Conservation (phyloP, 2,113 vertebrate species). For the human region GRCh38 chr6:100560501-100561000, state of each 20-base stretch:
- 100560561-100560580: slow-evolving; percentile 91
- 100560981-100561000: neutral
- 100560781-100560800: neutral
- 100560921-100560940: slow-evolving; percentile 35
- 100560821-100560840: slow-evolving; percentile 59
- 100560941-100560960: slow-evolving; percentile 9
- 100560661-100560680: slow-evolving; percentile 90
- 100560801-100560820: slow-evolving; percentile 53
- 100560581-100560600: slow-evolving; percentile 92
- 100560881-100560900: slow-evolving; percentile 34
- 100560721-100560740: slow-evolving; percentile 78
- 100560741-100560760: slow-evolving; percentile 59
- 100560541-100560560: slow-evolving; percentile 94
- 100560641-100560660: slow-evolving; percentile 92
- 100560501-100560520: slow-evolving; percentile 94
- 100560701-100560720: slow-evolving; percentile 85
- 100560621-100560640: slow-evolving; percentile 91
- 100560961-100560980: slow-evolving; percentile 44
- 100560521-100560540: slow-evolving; percentile 91
- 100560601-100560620: slow-evolving; percentile 89
- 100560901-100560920: slow-evolving; percentile 39
- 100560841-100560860: slow-evolving; percentile 54
- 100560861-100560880: slow-evolving; percentile 51
- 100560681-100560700: slow-evolving; percentile 86
- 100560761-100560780: neutral